Percentiles rank a stretch among this genome's conserved stretches.
Evolutionary conservation across 2,113 vertebrate species (phyloP).

Genomic region (Heterotilapia buettikoferi): DNA sequence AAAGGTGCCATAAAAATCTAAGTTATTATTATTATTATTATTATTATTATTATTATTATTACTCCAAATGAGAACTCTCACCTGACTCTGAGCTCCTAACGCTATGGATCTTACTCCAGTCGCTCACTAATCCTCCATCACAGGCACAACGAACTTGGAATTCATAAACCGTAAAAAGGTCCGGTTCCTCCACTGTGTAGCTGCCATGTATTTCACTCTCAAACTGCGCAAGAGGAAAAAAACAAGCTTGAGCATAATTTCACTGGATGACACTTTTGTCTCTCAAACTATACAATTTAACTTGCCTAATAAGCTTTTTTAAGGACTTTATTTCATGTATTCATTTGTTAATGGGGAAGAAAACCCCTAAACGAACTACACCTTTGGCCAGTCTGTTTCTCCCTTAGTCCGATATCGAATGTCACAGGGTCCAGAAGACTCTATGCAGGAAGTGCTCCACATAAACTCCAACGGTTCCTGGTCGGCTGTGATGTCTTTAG

Average conservation of each 20-base stretch:
- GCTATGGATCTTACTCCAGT: slow-evolving; percentile 60
- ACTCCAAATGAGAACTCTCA: slow-evolving; percentile 36
- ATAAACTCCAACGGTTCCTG: slow-evolving; percentile 16
- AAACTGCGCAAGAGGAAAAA: neutral
- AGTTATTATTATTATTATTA: neutral
- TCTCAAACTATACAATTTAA: neutral
- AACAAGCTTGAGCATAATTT: neutral
- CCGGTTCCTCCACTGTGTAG: neutral
- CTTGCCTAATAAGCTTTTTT: neutral
- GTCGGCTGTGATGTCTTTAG: neutral
- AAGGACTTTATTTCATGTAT: neutral
- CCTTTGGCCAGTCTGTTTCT: slow-evolving; percentile 49
- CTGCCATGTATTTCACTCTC: neutral
- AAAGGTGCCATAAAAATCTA: neutral
- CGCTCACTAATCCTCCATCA: slow-evolving; percentile 35
- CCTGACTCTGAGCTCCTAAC: slow-evolving; percentile 51
- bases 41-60: neutral
- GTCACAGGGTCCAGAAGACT: neutral
- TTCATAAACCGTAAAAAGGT: slow-evolving; percentile 53
- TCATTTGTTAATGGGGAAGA: neutral
- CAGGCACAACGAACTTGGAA: slow-evolving; percentile 70
- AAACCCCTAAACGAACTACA: slow-evolving; percentile 1
- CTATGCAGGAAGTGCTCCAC: slow-evolving; percentile 26
- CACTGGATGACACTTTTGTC: neutral
- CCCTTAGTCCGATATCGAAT: slow-evolving; percentile 32